These are phyloP conservation scores for Prionailurus bengalensis DNA, from an alignment of 2,113 vertebrate genomes.

Conservation along the genomic window DNA sequence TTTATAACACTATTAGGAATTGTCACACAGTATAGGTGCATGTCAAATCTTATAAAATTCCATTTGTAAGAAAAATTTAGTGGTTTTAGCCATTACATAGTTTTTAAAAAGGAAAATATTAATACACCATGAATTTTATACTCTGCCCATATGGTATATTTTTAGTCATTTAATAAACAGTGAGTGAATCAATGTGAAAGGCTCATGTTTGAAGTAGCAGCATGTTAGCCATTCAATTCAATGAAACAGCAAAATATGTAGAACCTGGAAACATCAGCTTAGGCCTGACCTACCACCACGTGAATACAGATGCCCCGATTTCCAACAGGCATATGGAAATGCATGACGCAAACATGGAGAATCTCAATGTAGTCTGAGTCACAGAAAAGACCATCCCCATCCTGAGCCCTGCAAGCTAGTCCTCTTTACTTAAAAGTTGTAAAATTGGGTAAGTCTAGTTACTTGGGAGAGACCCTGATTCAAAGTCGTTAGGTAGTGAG, in stretches of 20 bases:
- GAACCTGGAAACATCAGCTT: neutral
- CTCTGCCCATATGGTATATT: neutral
- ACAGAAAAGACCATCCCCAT: neutral
- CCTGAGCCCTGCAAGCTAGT: neutral
- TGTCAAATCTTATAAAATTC: constrained; percentile 36
- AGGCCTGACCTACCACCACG: neutral
- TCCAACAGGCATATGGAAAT: neutral
- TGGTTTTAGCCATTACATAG: neutral
- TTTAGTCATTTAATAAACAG: neutral
- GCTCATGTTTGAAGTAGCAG: neutral
- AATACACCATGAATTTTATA: neutral
- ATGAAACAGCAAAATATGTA: neutral
- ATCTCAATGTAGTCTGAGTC: neutral
- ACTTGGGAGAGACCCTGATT: neutral
- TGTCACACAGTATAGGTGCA: neutral
- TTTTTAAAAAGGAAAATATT: constrained; percentile 31
- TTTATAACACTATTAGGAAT: neutral
- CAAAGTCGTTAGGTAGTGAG: neutral
- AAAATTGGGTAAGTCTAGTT: neutral
- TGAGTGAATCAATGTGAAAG: neutral
- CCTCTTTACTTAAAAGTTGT: neutral
- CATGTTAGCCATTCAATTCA: neutral
- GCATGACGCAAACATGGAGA: neutral
- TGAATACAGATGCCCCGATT: neutral
- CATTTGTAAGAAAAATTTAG: constrained; percentile 56